Base-by-base conservation (phyloP, 2,888 invertebrate genomes). In the Ophion obscuratus region DNA sequence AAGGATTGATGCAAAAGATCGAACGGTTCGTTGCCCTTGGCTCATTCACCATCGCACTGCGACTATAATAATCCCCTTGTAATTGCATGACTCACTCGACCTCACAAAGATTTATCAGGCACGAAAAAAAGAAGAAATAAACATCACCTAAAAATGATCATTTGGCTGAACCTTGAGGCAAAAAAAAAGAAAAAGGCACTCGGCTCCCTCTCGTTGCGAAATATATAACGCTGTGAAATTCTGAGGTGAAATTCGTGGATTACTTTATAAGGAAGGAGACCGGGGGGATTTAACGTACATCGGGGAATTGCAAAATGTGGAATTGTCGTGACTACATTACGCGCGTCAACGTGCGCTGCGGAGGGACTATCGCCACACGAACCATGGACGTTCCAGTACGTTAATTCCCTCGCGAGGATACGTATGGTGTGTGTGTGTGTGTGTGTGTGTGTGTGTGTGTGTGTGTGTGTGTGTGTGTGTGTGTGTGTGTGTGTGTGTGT, bases 301-400 rank as follows among this genome's bases (percentile, higher is more conserved):
- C 53, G 24, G 59, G 47, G 40, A 59, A 81, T 84, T 84, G 81
- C 84, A 68, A 77, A 84, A 84, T 47, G 44, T 61, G 20, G 36
- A 61, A 81, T 77, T 77, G 66, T 81, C 84, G 73, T 77, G 76
- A 84, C 84, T 84, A 47, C 47, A 74, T 77, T 74, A 81, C 77
- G 73, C 77, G 76, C 62, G 81, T 81, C 71, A 59, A 47, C 73
- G 73, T 64, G 62, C 68, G 68, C 64, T 59, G 59, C 53, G 7
- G 17, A 14, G 47, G 11, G 47, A 47, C 79, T 66, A 36, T 71
- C 20, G 47, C 40, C 40, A 67, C 20, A n/a, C 20, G 20, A 11
- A 40, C 36, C 40, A 31, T 64, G n/a, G 62, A 47, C 79, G 85
- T 85, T 85, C 70, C 85, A 67, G 79, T 66, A 79, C 85, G 82